Base-by-base conservation (phyloP, 2,797 vertebrate genomes). In the Centropyge bicolor region DNA sequence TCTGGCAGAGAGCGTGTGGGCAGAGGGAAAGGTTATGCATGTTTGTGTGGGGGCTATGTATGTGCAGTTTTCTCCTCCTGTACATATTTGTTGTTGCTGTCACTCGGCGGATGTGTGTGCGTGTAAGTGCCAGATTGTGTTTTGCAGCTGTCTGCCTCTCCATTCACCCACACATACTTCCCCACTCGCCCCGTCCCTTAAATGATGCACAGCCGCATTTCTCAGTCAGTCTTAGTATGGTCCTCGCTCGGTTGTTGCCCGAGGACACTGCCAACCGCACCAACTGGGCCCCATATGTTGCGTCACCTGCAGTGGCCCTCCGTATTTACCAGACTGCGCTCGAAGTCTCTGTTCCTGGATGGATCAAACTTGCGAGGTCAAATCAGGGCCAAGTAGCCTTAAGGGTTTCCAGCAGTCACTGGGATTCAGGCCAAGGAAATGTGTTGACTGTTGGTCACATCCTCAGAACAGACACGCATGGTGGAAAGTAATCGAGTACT, bases 241-340 rank as follows among this genome's bases (percentile, higher is more conserved):
- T 74, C 14, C 65, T 71, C 89, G 74, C 80, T 54, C 81, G 74
- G 86, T 81, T 70, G 78, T 76, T 27, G 74, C 71, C 67, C 43
- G 59, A 85, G 79, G 88, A 85, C 43, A 63, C 36, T 83, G 86
- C 87, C 86, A 89, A 70, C 54, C 48, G 16, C 78, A 61, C 80
- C 79, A 20, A 80, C 88, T 69, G 82, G 92, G 85, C 62, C 52
- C 90, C 88, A 90, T 91, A 90, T 91, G 90, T 56, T 86, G 61
- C 57, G 57, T 81, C 86, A 89, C 84, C 86, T 86, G 66, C 74
- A 71, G 72, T 84, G 85, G 80, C 84, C 81, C 60, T 81, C 61
- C 71, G 22, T 74, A 59, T 86, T 83, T 79, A 80, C 63, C 79
- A 82, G 78, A 54, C 75, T 78, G 62, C 35, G 70, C 57, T 78